Evolutionary conservation across 2,888 invertebrate genomes (phyloP).

Genomic region (Ormyrus thymus): DNA sequence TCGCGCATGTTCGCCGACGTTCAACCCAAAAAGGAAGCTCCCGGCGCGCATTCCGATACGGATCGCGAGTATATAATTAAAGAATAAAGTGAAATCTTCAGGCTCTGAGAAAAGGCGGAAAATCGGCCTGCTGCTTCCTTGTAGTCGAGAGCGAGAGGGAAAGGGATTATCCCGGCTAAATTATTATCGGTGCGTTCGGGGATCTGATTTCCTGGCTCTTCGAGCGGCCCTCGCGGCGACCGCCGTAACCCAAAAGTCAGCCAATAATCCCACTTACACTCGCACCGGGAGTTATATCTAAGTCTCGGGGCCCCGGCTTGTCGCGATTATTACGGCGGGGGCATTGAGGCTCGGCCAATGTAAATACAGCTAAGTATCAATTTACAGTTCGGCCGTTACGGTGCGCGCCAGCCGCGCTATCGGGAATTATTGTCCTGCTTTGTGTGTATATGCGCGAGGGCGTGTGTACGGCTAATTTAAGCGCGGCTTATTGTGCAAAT

Average conservation of each 20-base stretch:
- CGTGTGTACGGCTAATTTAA: background rate
- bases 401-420: background rate
- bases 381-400: conserved; percentile 38
- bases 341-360: conserved; percentile 12
- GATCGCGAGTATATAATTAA: too few species aligned
- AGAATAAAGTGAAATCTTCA: too few species aligned
- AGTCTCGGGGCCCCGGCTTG: too few species aligned
- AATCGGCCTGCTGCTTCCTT: too few species aligned
- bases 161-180: conserved; percentile 52
- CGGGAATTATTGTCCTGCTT: conserved; percentile 17
- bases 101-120: too few species aligned
- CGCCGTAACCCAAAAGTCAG: conserved; percentile 15
- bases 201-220: conserved; percentile 40
- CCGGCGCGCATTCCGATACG: too few species aligned
- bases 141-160: too few species aligned
- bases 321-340: background rate
- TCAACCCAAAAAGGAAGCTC: too few species aligned
- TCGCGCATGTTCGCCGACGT: too few species aligned
- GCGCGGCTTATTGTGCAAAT: conserved; percentile 4
- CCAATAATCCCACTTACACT: conserved; percentile 30
- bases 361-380: conserved; percentile 46
- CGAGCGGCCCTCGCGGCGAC: background rate
- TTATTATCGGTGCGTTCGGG: conserved; percentile 44
- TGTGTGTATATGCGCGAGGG: background rate
- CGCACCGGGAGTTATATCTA: background rate